phyloP scores from a whole-genome alignment of 2,888 invertebrate species.

The Amphipyra tragopoginis region DNA sequence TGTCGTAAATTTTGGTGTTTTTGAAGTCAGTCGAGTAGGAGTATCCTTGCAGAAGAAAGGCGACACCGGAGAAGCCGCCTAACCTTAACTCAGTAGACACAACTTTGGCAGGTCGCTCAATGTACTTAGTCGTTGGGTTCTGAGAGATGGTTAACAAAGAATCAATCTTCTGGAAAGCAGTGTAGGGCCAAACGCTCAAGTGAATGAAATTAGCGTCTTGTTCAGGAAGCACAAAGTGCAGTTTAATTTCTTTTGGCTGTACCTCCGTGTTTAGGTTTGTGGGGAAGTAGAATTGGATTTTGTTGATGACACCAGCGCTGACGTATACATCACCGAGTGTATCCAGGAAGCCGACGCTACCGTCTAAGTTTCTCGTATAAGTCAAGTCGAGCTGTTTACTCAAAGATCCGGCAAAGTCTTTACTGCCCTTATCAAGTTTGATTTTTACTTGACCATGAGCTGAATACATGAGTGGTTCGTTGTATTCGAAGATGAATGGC shows the following conservation, averaged over 20 bases:
- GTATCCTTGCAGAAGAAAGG: slow-evolving; percentile 86
- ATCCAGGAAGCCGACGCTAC: slow-evolving; percentile 91
- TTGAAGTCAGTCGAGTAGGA: slow-evolving; percentile 86
- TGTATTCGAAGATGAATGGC: slow-evolving; percentile 91
- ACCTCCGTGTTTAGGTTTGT: slow-evolving; percentile 83
- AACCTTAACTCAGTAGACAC: slow-evolving; percentile 71
- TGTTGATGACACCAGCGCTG: slow-evolving; percentile 91
- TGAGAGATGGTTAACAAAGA: slow-evolving; percentile 85
- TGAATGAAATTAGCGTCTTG: slow-evolving; percentile 88
- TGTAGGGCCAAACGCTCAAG: slow-evolving; percentile 91
- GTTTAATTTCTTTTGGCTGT: slow-evolving; percentile 77
- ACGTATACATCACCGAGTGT: slow-evolving; percentile 91
- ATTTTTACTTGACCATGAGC: slow-evolving; percentile 72
- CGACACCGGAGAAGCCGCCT: slow-evolving; percentile 88
- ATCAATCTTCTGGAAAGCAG: slow-evolving; percentile 88
- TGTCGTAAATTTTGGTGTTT: slow-evolving; percentile 72
- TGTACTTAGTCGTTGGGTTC: slow-evolving; percentile 81
- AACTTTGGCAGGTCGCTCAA: slow-evolving; percentile 72
- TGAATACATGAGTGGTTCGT: slow-evolving; percentile 88
- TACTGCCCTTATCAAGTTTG: slow-evolving; percentile 19
- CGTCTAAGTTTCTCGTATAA: slow-evolving; percentile 88
- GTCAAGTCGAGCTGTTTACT: slow-evolving; percentile 85
- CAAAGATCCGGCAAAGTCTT: slow-evolving; percentile 71
- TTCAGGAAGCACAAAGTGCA: slow-evolving; percentile 84
- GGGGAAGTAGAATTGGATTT: slow-evolving; percentile 90